A percentile compares a stretch with the other conserved stretches of the same genome.
These are phyloP conservation scores for Encarsia formosa DNA, from an alignment of 2,888 invertebrate species.

Conservation along the genomic window DNA sequence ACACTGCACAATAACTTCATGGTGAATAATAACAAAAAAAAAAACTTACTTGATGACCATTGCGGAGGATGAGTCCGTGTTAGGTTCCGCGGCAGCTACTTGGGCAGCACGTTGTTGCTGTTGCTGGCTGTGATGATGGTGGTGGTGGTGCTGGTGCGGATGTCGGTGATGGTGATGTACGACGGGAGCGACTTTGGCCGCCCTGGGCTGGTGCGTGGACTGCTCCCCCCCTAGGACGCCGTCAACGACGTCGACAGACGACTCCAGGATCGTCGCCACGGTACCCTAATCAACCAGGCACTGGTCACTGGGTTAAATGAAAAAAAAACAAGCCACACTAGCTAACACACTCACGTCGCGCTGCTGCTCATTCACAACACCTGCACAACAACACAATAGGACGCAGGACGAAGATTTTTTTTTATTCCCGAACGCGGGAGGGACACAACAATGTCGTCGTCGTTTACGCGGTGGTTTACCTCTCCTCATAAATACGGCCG, in stretches of 20 bases:
- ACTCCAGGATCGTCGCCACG: constrained; percentile 12
- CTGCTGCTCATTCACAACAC: too few relatives aligned
- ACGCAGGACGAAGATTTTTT: too few relatives aligned
- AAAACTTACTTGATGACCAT: constrained; percentile 48
- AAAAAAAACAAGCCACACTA: too few relatives aligned
- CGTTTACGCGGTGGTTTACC: not conserved
- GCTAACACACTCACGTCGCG: too few relatives aligned
- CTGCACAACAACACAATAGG: too few relatives aligned
- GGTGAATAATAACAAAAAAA: too few relatives aligned
- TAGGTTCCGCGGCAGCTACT: constrained; percentile 38
- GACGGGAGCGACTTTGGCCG: constrained; percentile 40
- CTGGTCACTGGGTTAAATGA: too few relatives aligned
- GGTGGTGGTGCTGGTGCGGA: constrained; percentile 3
- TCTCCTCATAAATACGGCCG: constrained; percentile 17
- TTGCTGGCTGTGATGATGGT: constrained; percentile 35
- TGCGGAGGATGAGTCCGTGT: constrained; percentile 48
- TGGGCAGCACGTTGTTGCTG: not conserved
- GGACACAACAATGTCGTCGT: too few relatives aligned
- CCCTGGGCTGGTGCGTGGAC: not conserved
- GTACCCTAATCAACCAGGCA: too few relatives aligned
- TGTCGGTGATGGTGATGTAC: constrained; percentile 25
- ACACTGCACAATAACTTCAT: not conserved
- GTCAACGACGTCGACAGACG: constrained; percentile 12
- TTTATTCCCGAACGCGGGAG: too few relatives aligned
- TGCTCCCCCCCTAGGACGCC: constrained; percentile 2